phyloP scores from a whole-genome alignment of 2,888 invertebrate species.

The Nowickia ferox region DNA sequence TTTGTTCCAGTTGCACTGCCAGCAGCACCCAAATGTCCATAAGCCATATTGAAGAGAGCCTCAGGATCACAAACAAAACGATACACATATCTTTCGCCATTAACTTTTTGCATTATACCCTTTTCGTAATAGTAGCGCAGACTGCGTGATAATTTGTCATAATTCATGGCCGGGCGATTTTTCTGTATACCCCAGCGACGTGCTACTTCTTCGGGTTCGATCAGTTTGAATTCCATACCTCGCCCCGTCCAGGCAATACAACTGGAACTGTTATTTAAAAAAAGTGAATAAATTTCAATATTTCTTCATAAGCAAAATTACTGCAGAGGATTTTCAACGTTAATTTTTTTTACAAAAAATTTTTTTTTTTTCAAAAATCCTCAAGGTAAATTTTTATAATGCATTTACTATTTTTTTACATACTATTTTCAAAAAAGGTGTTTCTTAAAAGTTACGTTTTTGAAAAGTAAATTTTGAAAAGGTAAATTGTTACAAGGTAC shows the following conservation, averaged over 20 bases:
- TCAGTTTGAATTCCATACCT: conserved; percentile 97
- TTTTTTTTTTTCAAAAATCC: not conserved
- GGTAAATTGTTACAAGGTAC: too few species aligned
- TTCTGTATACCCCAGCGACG: conserved; percentile 98
- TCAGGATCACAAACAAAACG: conserved; percentile 98
- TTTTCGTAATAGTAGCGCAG: conserved; percentile 98
- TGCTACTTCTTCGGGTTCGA: conserved; percentile 98
- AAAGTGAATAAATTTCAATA: not conserved
- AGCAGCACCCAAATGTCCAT: conserved; percentile 80
- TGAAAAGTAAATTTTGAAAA: too few species aligned
- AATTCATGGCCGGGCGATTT: conserved; percentile 98
- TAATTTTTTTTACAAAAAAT: not conserved
- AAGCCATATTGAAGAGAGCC: conserved; percentile 93
- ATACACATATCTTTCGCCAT: conserved; percentile 97
- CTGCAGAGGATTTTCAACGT: too few species aligned
- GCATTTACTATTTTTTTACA: too few species aligned
- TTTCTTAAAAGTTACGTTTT: too few species aligned
- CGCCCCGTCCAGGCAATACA: conserved; percentile 98
- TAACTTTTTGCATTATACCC: conserved; percentile 99
- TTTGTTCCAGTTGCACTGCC: conserved; percentile 52
- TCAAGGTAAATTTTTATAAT: too few species aligned
- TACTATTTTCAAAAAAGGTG: too few species aligned
- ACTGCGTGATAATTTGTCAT: conserved; percentile 96
- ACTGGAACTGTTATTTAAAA: conserved; percentile 85
- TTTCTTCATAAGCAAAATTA: not conserved